Percentiles rank a stretch among this genome's conserved stretches.
phyloP scores from a whole-genome alignment of 1,140 invertebrate species.

The Drosophila virilis region DNA sequence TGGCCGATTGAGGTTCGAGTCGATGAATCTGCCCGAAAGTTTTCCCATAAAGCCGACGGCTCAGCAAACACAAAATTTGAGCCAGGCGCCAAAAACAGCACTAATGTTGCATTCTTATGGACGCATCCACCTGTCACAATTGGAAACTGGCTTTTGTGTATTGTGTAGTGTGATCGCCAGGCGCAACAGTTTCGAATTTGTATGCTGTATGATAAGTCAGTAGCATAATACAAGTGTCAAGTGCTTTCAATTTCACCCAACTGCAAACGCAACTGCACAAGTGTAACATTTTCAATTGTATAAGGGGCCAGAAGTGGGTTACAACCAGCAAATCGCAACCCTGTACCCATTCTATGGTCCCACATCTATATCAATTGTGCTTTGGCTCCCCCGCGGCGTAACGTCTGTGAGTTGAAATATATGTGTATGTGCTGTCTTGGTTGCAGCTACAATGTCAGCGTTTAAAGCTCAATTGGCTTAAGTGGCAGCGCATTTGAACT shows the following conservation, averaged over 20 bases:
- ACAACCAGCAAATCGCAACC: slow-evolving; percentile 27
- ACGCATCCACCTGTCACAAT: slow-evolving; percentile 14
- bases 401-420: slow-evolving; percentile 6
- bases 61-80: slow-evolving; percentile 9
- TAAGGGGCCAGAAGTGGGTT: slow-evolving; percentile 54
- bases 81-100: neutral
- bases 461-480: slow-evolving; percentile 76
- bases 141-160: slow-evolving; percentile 4
- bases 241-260: slow-evolving; percentile 14
- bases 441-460: slow-evolving; percentile 50
- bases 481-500: slow-evolving; percentile 64
- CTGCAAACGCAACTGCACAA: slow-evolving; percentile 21
- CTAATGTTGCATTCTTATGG: slow-evolving; percentile 8
- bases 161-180: neutral
- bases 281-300: slow-evolving; percentile 52
- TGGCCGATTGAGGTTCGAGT: slow-evolving; percentile 23
- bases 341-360: slow-evolving; percentile 12
- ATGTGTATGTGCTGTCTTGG: slow-evolving; percentile 25
- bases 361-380: slow-evolving; percentile 61
- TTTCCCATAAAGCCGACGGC: slow-evolving; percentile 38
- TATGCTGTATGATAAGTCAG: slow-evolving; percentile 52
- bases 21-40: slow-evolving; percentile 18
- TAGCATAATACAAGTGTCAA: slow-evolving; percentile 50
- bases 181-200: slow-evolving; percentile 65
- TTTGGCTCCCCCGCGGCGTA: slow-evolving; percentile 27